Base-by-base conservation (phyloP, 2,888 invertebrate genomes). In the Branchellion lobata region DNA sequence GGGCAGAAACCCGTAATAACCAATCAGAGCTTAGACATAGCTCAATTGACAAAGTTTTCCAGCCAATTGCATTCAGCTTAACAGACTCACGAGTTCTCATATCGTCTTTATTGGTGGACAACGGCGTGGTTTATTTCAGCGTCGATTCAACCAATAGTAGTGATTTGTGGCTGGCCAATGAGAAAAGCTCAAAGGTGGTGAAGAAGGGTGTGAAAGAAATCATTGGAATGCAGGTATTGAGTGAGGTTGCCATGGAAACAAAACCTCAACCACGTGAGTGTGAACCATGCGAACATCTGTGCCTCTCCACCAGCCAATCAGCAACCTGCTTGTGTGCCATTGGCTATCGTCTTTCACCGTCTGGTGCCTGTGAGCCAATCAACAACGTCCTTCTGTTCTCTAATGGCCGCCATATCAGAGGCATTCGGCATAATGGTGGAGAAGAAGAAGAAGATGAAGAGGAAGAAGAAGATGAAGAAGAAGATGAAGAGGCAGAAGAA, bases 261-360 rank as follows among this genome's bases (percentile, higher is more conserved):
- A 57, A 57, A 24, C 61, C 5, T 3, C 21, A 57, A 24, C 47
- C 2, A 47, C 53, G 0, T 2, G 24, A 73, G 87, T 91, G 92
- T 72, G 88, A 88, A 0, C 87, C 91, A 84, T 95, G 95, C 86
- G 90, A 91, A 0, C 93, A 93, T 0, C 89, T 95, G 80, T 95
- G 95, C 86, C 89, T 95, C 82, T 89, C 94, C 11, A 65, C 18
- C 21, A 53, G 75, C 1, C 8, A 18, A 24, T 31, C 51, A 0
- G 90, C 91, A 84, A 92, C 80, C 91, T 98, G 98, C 86, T 92
- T 92, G 0, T 98, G 98, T 87, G 96, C 97, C 0, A 95, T 96
- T 87, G 95, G 97, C 84, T 82, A 57, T n/a, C 24, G 61, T 18
- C 21, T 57, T 5, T 57, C 61, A 5, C 5, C n/a, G 3, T 18